Evolutionary conservation across 1,140 invertebrate species (phyloP).

Genomic region (Euglossa dilemma): DNA sequence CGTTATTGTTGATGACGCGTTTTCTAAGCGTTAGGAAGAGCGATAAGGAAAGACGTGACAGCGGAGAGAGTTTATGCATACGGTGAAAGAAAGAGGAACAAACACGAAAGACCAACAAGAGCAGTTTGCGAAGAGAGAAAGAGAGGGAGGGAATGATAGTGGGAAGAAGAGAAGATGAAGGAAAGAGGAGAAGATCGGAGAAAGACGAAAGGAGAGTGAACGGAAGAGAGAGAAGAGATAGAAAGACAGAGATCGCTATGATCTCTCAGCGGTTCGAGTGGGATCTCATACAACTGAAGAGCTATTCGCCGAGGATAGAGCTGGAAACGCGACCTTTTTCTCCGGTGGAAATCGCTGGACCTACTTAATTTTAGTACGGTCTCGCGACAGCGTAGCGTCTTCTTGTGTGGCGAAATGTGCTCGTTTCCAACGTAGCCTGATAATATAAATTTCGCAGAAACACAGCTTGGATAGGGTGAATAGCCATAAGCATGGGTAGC

Average conservation of each 20-base stretch:
- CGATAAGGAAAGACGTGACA: neutral
- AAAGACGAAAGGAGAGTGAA: neutral
- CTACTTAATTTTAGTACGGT: slow-evolving; percentile 24
- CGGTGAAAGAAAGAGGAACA: neutral
- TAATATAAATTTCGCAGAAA: neutral
- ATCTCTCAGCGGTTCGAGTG: slow-evolving; percentile 39
- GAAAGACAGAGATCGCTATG: slow-evolving; percentile 24
- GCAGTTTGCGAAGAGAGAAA: neutral
- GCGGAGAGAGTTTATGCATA: neutral
- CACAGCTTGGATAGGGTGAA: neutral
- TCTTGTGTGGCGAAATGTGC: neutral
- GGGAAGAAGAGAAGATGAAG: neutral
- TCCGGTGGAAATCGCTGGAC: slow-evolving; percentile 16
- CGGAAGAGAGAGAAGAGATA: neutral
- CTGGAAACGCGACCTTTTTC: slow-evolving; percentile 28
- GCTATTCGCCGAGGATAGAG: slow-evolving; percentile 35
- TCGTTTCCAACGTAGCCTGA: neutral
- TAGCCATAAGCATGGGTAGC: neutral
- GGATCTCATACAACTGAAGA: slow-evolving; percentile 57
- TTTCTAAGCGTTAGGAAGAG: neutral
- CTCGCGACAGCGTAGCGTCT: neutral
- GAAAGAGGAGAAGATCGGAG: neutral
- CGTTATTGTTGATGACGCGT: slow-evolving; percentile 28
- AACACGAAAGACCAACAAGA: no score
- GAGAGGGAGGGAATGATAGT: no score